A percentile compares a stretch with the other conserved stretches of the same genome.
These are phyloP conservation scores for Oncorhynchus clarkii DNA, from an alignment of 2,113 vertebrate species.

Conservation along the genomic window DNA sequence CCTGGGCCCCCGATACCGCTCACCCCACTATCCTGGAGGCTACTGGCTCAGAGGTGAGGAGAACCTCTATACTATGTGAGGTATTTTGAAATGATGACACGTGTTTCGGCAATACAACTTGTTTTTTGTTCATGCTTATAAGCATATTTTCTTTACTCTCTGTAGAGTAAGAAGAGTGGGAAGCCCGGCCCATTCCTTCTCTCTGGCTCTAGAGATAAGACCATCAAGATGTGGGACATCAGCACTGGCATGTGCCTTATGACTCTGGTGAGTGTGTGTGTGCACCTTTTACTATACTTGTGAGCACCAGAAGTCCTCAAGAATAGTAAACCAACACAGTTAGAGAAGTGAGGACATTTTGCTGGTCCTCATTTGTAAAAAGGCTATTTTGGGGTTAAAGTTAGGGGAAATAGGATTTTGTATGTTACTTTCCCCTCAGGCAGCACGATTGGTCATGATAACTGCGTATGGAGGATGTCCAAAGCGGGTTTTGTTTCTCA, in stretches of 20 bases:
- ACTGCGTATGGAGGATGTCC: neutral
- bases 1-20: conserved; percentile 97
- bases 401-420: too few species aligned
- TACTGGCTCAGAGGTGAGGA: conserved; percentile 92
- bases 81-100: too few species aligned
- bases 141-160: neutral
- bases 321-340: too few species aligned
- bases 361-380: too few species aligned
- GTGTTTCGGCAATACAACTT: too few species aligned
- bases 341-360: too few species aligned
- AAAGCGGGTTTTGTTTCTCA: neutral
- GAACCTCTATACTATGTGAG: too few species aligned
- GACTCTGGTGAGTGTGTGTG: conserved; percentile 73
- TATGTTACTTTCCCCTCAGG: too few species aligned
- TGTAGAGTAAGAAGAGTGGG: conserved; percentile 86
- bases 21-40: conserved; percentile 92
- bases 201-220: conserved; percentile 95
- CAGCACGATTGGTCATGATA: neutral
- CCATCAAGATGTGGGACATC: conserved; percentile 99
- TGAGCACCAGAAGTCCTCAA: too few species aligned
- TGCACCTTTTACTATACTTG: too few species aligned
- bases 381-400: too few species aligned
- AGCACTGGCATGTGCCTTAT: conserved; percentile 96
- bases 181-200: conserved; percentile 86
- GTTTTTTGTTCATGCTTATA: too few species aligned